phyloP scores from a whole-genome alignment of 2,888 invertebrate species.

The Ichneumoninae sp. region DNA sequence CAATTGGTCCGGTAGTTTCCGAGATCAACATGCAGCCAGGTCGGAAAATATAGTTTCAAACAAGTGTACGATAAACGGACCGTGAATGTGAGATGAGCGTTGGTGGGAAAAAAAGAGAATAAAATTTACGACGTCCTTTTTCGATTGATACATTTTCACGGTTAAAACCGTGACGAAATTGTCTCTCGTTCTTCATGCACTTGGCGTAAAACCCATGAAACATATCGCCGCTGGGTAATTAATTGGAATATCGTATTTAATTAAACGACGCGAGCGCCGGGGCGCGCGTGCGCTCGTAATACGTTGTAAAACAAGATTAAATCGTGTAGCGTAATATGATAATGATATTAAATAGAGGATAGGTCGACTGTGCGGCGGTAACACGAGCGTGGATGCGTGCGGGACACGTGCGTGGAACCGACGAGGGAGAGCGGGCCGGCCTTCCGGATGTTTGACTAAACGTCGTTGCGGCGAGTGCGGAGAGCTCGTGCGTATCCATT shows the following conservation, averaged over 20 bases:
- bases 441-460: constrained; percentile 65
- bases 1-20: too few species aligned
- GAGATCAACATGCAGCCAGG: too few species aligned
- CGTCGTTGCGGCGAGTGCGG: constrained; percentile 58
- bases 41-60: background rate
- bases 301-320: constrained; percentile 48
- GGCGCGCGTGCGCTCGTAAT: constrained; percentile 28
- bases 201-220: background rate
- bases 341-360: constrained; percentile 55
- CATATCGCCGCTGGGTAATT: background rate
- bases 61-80: background rate
- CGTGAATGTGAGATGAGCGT: background rate
- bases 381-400: constrained; percentile 55
- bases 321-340: constrained; percentile 60
- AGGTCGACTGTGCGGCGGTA: constrained; percentile 49
- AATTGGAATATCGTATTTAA: constrained; percentile 21
- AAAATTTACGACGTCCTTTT: background rate
- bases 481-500: constrained; percentile 34
- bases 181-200: background rate
- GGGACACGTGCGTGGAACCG: constrained; percentile 41
- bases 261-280: constrained; percentile 26
- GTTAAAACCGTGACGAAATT: background rate
- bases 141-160: background rate
- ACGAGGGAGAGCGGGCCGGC: constrained; percentile 49
- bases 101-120: background rate